Evolutionary conservation across 2,888 invertebrate species (phyloP).

Genomic region (Epinotia brunnichana): DNA sequence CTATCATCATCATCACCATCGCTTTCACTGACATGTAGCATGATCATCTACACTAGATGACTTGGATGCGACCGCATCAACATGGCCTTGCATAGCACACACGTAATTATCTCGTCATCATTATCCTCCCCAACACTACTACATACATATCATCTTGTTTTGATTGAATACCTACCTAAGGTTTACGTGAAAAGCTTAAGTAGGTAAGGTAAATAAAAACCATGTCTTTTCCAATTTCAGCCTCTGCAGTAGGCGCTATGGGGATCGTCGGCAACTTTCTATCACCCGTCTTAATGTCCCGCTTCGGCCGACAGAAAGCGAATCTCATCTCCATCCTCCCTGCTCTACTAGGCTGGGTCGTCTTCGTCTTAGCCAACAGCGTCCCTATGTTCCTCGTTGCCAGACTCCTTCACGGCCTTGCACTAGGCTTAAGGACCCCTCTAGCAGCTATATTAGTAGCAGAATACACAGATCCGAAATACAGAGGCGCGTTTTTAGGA

Average conservation of each 20-base stretch:
- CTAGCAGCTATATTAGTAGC: slow-evolving; percentile 83
- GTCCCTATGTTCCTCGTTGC: slow-evolving; percentile 73
- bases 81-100: too few relatives aligned
- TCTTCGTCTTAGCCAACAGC: slow-evolving; percentile 72
- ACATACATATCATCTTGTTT: too few relatives aligned
- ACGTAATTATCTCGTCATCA: too few relatives aligned
- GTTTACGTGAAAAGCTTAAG: too few relatives aligned
- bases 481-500: slow-evolving; percentile 86
- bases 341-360: slow-evolving; percentile 79
- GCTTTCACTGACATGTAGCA: too few relatives aligned
- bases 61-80: too few relatives aligned
- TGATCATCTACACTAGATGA: too few relatives aligned
- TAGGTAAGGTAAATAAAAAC: not conserved
- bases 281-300: slow-evolving; percentile 82
- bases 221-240: slow-evolving; percentile 59
- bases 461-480: slow-evolving; percentile 84
- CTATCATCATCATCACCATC: too few relatives aligned
- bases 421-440: slow-evolving; percentile 82
- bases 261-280: slow-evolving; percentile 79
- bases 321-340: slow-evolving; percentile 79
- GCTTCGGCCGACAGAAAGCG: slow-evolving; percentile 83
- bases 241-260: slow-evolving; percentile 76
- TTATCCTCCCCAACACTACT: too few relatives aligned
- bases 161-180: too few relatives aligned
- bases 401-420: slow-evolving; percentile 77